phyloP scores from a whole-genome alignment of 1,140 invertebrate species.

The Doryteuthis pealeii region DNA sequence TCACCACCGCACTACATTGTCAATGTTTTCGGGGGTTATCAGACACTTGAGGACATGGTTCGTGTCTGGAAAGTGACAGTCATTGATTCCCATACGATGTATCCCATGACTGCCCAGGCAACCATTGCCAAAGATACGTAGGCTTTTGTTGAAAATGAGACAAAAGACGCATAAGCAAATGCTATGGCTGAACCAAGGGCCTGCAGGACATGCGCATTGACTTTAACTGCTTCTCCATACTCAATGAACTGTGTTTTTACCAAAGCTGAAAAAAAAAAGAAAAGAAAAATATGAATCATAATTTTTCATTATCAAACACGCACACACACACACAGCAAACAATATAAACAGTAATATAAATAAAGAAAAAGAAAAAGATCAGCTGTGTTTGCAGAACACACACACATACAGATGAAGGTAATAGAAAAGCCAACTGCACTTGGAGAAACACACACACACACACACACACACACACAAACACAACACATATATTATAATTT shows the following conservation, averaged over 20 bases:
- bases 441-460: too few species aligned
- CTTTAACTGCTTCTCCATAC: slow-evolving; percentile 11
- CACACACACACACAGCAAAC: too few species aligned
- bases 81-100: slow-evolving; percentile 8
- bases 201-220: slow-evolving; percentile 1
- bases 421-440: too few species aligned
- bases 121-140: slow-evolving; percentile 7
- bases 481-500: too few species aligned
- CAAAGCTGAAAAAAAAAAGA: slow-evolving; percentile 7
- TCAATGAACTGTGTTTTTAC: background rate
- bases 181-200: background rate
- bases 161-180: background rate
- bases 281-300: background rate
- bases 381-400: too few species aligned
- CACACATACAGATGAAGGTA: too few species aligned
- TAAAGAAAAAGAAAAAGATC: too few species aligned
- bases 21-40: background rate
- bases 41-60: slow-evolving; percentile 1
- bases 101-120: slow-evolving; percentile 10
- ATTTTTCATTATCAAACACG: too few species aligned
- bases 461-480: too few species aligned
- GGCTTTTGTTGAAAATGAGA: slow-evolving; percentile 8
- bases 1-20: too few species aligned
- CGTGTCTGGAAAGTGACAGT: background rate
- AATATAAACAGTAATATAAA: too few species aligned